Base-by-base conservation (phyloP, 2,888 invertebrate genomes). In the Disparrhopalites patrizii region DNA sequence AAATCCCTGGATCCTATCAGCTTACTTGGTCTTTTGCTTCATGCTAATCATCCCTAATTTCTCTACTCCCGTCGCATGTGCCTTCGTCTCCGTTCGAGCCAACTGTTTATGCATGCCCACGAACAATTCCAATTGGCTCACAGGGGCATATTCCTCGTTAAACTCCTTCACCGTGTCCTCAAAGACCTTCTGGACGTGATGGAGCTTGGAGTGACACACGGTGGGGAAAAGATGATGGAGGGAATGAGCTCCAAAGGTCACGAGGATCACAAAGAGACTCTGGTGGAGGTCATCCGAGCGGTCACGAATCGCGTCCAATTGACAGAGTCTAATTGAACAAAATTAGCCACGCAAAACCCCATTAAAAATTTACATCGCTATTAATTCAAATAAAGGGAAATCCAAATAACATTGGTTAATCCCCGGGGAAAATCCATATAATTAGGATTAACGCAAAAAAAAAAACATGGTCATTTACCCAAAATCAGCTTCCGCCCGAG, bases 221-320 rank as follows among this genome's bases (percentile, higher is more conserved):
- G 90, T 88, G 0, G 91, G 91, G 74, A 91, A 87, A 20, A 92
- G 80, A 79, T 91, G 91, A 77, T 92, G 91, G 2, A 91, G 80
- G 38, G 69, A 62, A 77, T 91, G 91, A 68, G 88, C 86, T 0
- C 91, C 91, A 75, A 90, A 91, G 68, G 86, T 83, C 0, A 88
- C 58, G 15, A 71, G 23, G 30, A 61, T 65, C 7, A 71, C 64
- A 36, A 71, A 70, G 4, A 69, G 25, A n/a, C 66, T 65, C 10
- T 67, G 47, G 47, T 66, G 84, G 13, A 85, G 85, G 68, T 68
- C 60, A 58, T 90, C 87, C 23, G 83, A 81, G 68, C 90, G 83
- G 76, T 90, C 91, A 31, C 87, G 84, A 0, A 89, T 82, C 0
- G 90, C 85, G 76, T 90, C 88, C 70, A 91, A 76, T 78, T 90